Evolutionary conservation across 2,888 invertebrate species (phyloP).

Genomic region (Laothoe populi): DNA sequence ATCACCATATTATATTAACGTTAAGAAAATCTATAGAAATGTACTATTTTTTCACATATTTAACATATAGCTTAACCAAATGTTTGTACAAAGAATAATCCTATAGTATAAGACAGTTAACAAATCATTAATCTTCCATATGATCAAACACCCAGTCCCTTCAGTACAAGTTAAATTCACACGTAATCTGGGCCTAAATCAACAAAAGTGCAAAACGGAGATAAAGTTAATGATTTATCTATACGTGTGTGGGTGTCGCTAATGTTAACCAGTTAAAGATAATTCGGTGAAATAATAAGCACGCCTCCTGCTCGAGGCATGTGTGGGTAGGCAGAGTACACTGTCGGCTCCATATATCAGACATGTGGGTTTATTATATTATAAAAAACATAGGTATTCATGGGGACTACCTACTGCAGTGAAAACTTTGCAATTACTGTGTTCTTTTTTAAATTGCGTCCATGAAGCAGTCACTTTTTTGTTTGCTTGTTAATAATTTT

Average conservation of each 20-base stretch:
- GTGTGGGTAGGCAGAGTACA: slow-evolving; percentile 42
- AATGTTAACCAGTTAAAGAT: slow-evolving; percentile 52
- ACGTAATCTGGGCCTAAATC: slow-evolving; percentile 17
- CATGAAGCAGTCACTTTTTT: too few relatives aligned
- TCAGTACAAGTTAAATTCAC: background rate
- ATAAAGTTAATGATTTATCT: slow-evolving; percentile 44
- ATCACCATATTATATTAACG: too few relatives aligned
- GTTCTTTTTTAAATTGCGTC: too few relatives aligned
- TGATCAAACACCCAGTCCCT: background rate
- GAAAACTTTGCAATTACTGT: too few relatives aligned
- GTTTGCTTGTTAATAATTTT: too few relatives aligned
- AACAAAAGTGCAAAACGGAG: slow-evolving; percentile 15
- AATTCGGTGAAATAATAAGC: slow-evolving; percentile 64
- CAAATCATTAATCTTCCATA: background rate
- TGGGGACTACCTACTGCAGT: too few relatives aligned
- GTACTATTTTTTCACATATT: too few relatives aligned
- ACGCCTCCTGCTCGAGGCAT: slow-evolving; percentile 43
- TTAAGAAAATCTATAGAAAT: too few relatives aligned
- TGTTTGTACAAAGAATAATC: too few relatives aligned
- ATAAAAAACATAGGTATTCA: too few relatives aligned
- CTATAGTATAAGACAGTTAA: too few relatives aligned
- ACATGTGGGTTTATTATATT: background rate
- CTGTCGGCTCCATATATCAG: slow-evolving; percentile 33
- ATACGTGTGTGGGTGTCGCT: slow-evolving; percentile 45
- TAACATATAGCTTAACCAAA: too few relatives aligned